Conservation (phyloP, 2,888 invertebrate species). For the Scaptomyza flava region DNA sequence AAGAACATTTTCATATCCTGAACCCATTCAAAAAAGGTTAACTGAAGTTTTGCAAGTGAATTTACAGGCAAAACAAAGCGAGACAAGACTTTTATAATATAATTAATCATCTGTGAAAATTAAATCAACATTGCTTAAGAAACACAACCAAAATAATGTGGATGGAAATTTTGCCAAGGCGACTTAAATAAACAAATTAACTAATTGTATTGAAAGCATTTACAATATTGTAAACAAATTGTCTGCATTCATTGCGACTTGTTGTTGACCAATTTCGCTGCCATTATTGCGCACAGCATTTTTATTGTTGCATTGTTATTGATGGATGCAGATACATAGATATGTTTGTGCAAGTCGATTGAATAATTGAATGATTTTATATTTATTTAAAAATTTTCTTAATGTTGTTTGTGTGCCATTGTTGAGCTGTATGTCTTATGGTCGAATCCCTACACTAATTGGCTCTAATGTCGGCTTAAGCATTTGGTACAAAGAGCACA, state of each 20-base stretch:
- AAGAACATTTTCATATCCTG: too few species aligned
- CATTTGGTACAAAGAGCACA: slow-evolving; percentile 1
- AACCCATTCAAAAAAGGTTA: too few species aligned
- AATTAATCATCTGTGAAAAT: too few species aligned
- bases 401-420: not conserved
- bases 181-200: not conserved
- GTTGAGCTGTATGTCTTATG: not conserved
- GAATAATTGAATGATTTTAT: not conserved
- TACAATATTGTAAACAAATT: not conserved
- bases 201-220: not conserved
- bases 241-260: not conserved
- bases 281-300: not conserved
- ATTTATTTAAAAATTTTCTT: too few species aligned
- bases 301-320: not conserved
- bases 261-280: not conserved
- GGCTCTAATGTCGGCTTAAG: slow-evolving; percentile 56
- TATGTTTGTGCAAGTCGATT: not conserved
- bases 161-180: too few species aligned
- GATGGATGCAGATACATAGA: not conserved
- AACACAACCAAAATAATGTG: too few species aligned
- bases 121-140: too few species aligned
- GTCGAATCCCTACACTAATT: slow-evolving; percentile 48
- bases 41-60: too few species aligned
- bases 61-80: too few species aligned
- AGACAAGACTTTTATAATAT: too few species aligned